These are phyloP conservation scores for Podarcis raffonei DNA, from an alignment of 2,113 vertebrate species.

Conservation along the genomic window DNA sequence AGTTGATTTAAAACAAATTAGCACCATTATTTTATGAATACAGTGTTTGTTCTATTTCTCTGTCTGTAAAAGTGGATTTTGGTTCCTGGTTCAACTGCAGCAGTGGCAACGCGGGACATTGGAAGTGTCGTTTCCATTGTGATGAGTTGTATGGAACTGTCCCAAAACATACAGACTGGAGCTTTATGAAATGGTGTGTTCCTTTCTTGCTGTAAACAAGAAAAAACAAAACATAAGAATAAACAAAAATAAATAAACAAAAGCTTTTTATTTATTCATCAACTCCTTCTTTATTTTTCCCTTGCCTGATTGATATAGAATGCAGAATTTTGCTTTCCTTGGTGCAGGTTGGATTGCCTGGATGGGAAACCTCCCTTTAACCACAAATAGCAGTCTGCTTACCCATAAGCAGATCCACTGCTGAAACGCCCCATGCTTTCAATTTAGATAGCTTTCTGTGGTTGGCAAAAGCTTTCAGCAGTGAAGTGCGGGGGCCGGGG, in stretches of 20 bases:
- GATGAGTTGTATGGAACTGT: slow-evolving; percentile 65
- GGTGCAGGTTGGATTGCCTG: neutral
- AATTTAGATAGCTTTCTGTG: neutral
- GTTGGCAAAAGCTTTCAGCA: neutral
- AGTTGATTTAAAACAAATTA: slow-evolving; percentile 52
- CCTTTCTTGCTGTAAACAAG: slow-evolving; percentile 42
- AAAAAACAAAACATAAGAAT: slow-evolving; percentile 5
- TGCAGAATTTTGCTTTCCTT: neutral
- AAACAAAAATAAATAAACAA: slow-evolving; percentile 7
- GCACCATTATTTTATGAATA: slow-evolving; percentile 26
- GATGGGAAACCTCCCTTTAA: neutral
- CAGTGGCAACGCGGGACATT: slow-evolving; percentile 12
- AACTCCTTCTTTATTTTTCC: neutral
- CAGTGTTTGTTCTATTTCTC: slow-evolving; percentile 27
- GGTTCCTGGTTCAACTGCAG: neutral
- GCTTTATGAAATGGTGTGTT: neutral
- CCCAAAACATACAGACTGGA: slow-evolving; percentile 35
- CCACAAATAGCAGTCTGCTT: neutral
- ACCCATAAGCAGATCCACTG: neutral
- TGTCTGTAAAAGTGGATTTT: neutral
- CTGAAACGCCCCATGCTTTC: neutral
- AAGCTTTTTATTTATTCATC: slow-evolving; percentile 52
- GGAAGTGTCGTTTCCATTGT: slow-evolving; percentile 59
- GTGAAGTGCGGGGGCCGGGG: too few relatives aligned
- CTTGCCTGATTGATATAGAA: neutral